Conservation (phyloP, 2,888 invertebrate genomes). For the Caradrina clavipalpis region DNA sequence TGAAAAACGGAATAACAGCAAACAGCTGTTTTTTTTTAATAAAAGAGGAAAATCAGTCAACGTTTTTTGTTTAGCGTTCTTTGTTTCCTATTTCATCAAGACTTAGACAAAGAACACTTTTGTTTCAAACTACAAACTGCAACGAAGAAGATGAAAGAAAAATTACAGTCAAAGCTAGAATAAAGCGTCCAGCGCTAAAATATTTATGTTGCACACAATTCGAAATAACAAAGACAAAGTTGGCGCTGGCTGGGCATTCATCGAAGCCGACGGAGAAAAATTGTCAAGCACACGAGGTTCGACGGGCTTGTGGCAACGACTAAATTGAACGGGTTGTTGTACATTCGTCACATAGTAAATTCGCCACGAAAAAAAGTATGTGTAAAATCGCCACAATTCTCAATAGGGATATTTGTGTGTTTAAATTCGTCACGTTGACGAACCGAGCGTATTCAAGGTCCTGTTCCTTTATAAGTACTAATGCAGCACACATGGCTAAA, state of each 20-base stretch:
- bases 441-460: no score
- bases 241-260: slow-evolving; percentile 51
- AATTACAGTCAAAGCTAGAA: slow-evolving; percentile 35
- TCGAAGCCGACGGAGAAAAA: slow-evolving; percentile 64
- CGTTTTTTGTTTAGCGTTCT: slow-evolving; percentile 2
- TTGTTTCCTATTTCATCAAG: slow-evolving; percentile 28
- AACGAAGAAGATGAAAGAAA: slow-evolving; percentile 38
- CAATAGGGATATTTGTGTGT: no score
- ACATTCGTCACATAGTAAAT: no score
- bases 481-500: no score
- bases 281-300: slow-evolving; percentile 61
- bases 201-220: slow-evolving; percentile 54
- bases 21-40: no score
- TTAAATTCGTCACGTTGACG: no score
- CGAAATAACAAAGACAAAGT: slow-evolving; percentile 61
- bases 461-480: no score
- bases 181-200: slow-evolving; percentile 45
- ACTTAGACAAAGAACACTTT: slow-evolving; percentile 19
- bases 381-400: no score
- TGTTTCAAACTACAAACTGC: slow-evolving; percentile 30
- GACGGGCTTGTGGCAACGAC: slow-evolving; percentile 60
- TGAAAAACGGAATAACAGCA: neutral
- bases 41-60: neutral
- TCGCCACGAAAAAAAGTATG: no score
- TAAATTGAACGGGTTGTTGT: slow-evolving; percentile 78